Evolutionary conservation across 2,113 vertebrate genomes (phyloP).

Genomic region (Phasianus colchicus): DNA sequence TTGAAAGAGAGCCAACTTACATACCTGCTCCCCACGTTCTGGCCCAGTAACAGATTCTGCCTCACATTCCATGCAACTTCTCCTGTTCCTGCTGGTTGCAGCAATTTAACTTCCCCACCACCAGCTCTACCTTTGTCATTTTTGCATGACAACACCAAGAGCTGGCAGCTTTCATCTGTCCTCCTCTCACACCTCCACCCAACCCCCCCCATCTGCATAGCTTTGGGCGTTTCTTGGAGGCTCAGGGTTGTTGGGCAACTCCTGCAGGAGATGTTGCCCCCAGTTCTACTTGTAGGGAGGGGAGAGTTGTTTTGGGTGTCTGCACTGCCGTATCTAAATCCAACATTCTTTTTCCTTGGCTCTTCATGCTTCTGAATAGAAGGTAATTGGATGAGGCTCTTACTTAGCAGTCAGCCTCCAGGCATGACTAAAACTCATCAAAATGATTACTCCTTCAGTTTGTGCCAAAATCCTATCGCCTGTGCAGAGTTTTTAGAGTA

Average conservation of each 20-base stretch:
- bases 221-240: background rate
- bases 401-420: background rate
- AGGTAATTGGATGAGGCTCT: background rate
- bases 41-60: background rate
- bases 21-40: background rate
- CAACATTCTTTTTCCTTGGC: background rate
- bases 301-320: background rate
- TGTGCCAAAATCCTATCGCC: background rate
- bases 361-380: background rate
- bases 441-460: background rate
- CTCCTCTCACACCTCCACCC: background rate
- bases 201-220: too few species aligned
- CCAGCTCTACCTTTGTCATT: background rate
- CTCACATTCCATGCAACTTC: background rate
- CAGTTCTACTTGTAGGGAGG: background rate
- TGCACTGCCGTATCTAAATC: background rate
- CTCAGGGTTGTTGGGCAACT: background rate
- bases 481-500: background rate
- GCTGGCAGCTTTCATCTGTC: background rate
- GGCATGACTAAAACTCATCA: background rate
- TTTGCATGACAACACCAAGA: background rate
- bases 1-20: background rate
- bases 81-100: background rate
- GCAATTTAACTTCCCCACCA: background rate
- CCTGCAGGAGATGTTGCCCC: background rate